These are phyloP conservation scores for Silurus asotus DNA, from an alignment of 2,113 vertebrate species.

Conservation along the genomic window DNA sequence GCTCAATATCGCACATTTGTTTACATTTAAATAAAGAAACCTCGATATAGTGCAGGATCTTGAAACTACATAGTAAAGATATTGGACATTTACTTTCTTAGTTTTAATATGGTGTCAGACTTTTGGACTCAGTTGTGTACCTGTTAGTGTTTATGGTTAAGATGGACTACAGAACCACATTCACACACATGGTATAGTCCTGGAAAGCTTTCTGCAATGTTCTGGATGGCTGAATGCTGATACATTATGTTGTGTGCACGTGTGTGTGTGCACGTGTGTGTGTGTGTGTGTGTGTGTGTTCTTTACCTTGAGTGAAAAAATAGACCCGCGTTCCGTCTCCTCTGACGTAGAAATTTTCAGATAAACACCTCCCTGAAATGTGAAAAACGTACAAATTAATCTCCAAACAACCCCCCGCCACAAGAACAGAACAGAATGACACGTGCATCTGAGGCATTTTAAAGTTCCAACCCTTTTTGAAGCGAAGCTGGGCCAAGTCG, in stretches of 20 bases:
- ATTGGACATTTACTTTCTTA: not conserved
- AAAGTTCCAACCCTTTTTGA: conserved; percentile 87
- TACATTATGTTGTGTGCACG: not conserved
- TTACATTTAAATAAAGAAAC: not conserved
- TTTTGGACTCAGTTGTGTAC: not conserved
- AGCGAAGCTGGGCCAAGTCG: conserved; percentile 95
- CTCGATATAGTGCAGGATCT: not conserved
- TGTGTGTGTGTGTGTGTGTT: not conserved
- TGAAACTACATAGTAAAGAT: not conserved
- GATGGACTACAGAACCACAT: not conserved
- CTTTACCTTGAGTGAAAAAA: conserved; percentile 96
- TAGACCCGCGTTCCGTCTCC: conserved; percentile 97
- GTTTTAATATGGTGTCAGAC: not conserved
- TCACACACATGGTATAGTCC: not conserved
- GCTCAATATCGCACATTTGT: not conserved
- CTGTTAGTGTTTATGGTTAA: not conserved
- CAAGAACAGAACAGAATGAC: not conserved
- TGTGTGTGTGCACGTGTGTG: not conserved
- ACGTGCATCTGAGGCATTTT: not conserved
- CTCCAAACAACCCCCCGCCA: not conserved
- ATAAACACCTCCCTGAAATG: conserved; percentile 85
- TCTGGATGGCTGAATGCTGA: not conserved
- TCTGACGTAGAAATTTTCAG: conserved; percentile 95
- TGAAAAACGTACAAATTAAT: conserved; percentile 3
- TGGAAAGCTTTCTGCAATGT: not conserved